Evolutionary conservation across 2,888 invertebrate species (phyloP).

Genomic region (Dynastes hyllus): DNA sequence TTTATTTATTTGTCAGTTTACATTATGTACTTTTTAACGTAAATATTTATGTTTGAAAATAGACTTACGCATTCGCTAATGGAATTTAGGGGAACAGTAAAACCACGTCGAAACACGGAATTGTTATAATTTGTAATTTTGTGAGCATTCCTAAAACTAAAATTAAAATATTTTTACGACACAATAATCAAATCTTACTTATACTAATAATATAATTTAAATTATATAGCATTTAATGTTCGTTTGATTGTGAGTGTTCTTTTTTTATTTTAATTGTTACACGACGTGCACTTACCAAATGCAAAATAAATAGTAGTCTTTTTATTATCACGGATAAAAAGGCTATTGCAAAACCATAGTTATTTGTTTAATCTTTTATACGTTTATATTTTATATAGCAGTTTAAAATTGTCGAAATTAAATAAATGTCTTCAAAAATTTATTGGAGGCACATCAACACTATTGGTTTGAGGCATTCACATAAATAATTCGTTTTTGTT

Average conservation of each 20-base stretch:
- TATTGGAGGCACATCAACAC: too few species aligned
- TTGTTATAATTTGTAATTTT: conserved; percentile 2
- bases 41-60: conserved; percentile 46
- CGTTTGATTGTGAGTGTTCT: not conserved
- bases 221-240: not conserved
- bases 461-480: too few species aligned
- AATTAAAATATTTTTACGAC: too few species aligned
- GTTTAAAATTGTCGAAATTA: not conserved
- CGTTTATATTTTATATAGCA: not conserved
- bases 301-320: not conserved
- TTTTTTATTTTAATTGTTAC: not conserved
- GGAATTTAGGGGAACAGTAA: conserved; percentile 21
- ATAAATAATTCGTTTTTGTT: too few species aligned
- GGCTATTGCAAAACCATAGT: not conserved
- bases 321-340: not conserved
- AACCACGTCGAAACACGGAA: not conserved
- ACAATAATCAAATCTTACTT: too few species aligned
- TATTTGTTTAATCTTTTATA: not conserved
- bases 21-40: conserved; percentile 40
- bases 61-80: conserved; percentile 36
- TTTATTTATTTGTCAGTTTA: conserved; percentile 47
- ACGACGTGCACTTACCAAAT: not conserved
- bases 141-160: not conserved
- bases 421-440: too few species aligned
- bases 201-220: too few species aligned